Base-by-base conservation (phyloP, 2,113 vertebrate genomes). In the Plecotus auritus region DNA sequence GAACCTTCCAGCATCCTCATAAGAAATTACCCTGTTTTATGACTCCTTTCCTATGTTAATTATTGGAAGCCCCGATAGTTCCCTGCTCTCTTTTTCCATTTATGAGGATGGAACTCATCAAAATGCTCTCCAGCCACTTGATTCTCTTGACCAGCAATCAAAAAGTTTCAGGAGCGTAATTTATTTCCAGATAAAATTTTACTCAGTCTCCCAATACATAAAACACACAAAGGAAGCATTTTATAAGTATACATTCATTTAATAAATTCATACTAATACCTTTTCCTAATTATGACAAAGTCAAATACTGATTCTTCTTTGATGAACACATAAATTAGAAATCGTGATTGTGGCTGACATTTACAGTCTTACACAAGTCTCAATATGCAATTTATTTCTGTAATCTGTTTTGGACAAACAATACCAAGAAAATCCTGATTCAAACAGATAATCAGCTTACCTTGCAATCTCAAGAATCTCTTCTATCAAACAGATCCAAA, bases 381-480 rank as follows among this genome's bases (percentile, higher is more conserved):
- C 76, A 67, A 35, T 14, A 66, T 59, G 32, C 56, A 90, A 69
- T 76, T 84, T 83, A 87, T 90, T 95, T 96, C 76, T 95, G 2
- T 90, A 64, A 81, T 81, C 74, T 91, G 17, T 94, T 97, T 96
- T 81, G 91, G 37, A 91, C 83, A 49, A 45, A 77, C 26, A 90
- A 49, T 35, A 89, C 72, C 37, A 88, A 81, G 80, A 95, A 93
- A 96, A 92, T 87, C 81, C 89, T 51, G 82, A 91, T 93, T 92
- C 28, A 54, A 69, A 77, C 26, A 88, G 89, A 28, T 80, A 77
- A 93, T 64, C 91, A 54, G 78, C 90, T 96, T 91, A 94, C 45
- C 49, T 87, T 82, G 67, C 51, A 82, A 42, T 87, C 20, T 96
- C 51, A 49, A 82, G 76, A 80, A 92, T 90, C 59, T 92, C 59